These are phyloP conservation scores for Chelidonichthys spinosus DNA, from an alignment of 2,797 vertebrate genomes.

Conservation along the genomic window DNA sequence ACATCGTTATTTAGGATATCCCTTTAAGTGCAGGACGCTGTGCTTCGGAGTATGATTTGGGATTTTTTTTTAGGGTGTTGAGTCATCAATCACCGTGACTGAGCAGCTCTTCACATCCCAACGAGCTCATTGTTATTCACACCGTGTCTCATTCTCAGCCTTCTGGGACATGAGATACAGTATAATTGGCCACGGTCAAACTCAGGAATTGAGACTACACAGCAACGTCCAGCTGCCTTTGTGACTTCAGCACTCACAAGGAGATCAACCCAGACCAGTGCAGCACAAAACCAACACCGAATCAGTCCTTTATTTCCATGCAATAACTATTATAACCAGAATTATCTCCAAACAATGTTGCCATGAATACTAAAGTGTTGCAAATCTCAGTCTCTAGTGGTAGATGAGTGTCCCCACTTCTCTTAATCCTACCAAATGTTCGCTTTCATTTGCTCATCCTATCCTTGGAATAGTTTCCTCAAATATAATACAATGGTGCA, in stretches of 20 bases:
- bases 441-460: not conserved
- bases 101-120: slow-evolving; percentile 11
- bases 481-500: not conserved
- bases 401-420: not conserved
- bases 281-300: not conserved
- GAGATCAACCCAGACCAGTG: not conserved
- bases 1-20: not conserved
- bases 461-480: not conserved
- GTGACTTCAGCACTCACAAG: not conserved
- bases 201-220: not conserved
- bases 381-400: not conserved
- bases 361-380: not conserved
- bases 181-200: slow-evolving; percentile 13
- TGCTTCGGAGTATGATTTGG: not conserved
- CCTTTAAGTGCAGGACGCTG: not conserved
- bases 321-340: not conserved
- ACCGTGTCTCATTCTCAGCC: slow-evolving; percentile 18
- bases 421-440: slow-evolving; percentile 10
- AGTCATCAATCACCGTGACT: slow-evolving; percentile 13
- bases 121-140: slow-evolving; percentile 54
- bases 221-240: not conserved
- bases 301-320: not conserved
- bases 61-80: not conserved
- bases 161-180: slow-evolving; percentile 29
- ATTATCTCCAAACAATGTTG: not conserved